Base-by-base conservation (phyloP, 2,888 invertebrate species). In the Drosophila tanythrix region DNA sequence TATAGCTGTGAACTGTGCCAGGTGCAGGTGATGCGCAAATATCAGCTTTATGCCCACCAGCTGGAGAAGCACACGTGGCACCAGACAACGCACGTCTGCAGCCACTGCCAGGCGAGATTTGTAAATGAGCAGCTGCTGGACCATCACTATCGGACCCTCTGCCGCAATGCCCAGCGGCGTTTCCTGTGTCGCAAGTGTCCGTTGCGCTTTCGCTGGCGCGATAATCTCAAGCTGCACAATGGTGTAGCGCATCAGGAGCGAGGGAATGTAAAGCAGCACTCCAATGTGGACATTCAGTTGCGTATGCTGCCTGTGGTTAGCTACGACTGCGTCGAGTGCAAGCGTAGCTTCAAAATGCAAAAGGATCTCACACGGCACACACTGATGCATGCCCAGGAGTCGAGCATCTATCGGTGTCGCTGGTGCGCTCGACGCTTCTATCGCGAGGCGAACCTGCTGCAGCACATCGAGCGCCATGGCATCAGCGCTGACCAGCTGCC, bases 61-160 rank as follows among this genome's bases (percentile, higher is more conserved):
- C 69, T 80, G 36, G 80, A 76, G 5, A 69, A 74, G 10, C 93
- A 93, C 64, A 67, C 56, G 4, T 86, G 94, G 84, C 93, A 74
- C 15, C 64, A 94, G 1, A 94, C 94, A 0, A 94, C 94, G 0
- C 92, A 93, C 35, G 92, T 94, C 33, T 95, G 95, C 74, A 91
- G 92, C 36, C 91, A 93, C 25, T 95, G 95, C 80, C 91, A 93
- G 27, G 94, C 94, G 89, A 90, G 94, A 36, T 95, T 95, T 79
- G 94, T 94, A 0, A 93, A 93, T 10, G 90, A 93, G 3, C 93
- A 93, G 65, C 92, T 94, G 21, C 93, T 95, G 3, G 92, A 93
- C 0, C 93, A 94, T 5, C 95, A 95, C 93, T 46, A 94, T 92
- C 89, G 93, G 88, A 75, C 92, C 81, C 88, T 92, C 40, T 93